phyloP scores from a whole-genome alignment of 2,797 vertebrate genomes.

The Pagetopsis macropterus region DNA sequence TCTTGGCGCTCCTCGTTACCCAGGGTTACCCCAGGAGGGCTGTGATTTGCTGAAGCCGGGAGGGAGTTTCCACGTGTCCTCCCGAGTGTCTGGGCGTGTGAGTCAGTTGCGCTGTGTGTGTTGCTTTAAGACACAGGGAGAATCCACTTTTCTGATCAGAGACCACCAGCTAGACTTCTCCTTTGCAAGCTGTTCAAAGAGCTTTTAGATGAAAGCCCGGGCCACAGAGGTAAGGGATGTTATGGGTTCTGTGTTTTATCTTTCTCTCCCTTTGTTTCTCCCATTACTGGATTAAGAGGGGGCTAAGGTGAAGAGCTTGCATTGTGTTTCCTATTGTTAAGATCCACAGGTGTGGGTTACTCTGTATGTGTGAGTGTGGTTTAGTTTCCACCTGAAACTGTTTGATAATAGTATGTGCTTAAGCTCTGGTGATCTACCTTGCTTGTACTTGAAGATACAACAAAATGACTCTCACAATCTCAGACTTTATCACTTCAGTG shows the following conservation, averaged over 20 bases:
- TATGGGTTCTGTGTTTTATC: constrained; percentile 68
- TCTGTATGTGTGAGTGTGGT: constrained; percentile 37
- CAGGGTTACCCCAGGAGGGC: constrained; percentile 69
- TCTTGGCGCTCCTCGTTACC: constrained; percentile 60
- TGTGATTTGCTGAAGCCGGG: constrained; percentile 74
- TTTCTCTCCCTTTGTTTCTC: constrained; percentile 65
- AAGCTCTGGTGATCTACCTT: constrained; percentile 9
- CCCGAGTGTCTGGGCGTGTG: constrained; percentile 65
- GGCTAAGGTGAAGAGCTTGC: constrained; percentile 42
- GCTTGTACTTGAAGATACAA: constrained; percentile 1
- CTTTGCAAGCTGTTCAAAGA: constrained; percentile 80
- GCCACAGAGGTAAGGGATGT: constrained; percentile 79
- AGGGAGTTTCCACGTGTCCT: constrained; percentile 84
- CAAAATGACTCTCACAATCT: constrained; percentile 34
- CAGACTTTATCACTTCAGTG: constrained; percentile 25
- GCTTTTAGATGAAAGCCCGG: constrained; percentile 81
- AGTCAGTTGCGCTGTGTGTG: constrained; percentile 67
- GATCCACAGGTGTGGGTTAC: constrained; percentile 69
- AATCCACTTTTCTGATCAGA: constrained; percentile 78
- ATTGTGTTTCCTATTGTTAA: constrained; percentile 52
- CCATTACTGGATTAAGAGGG: constrained; percentile 61
- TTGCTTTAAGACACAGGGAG: constrained; percentile 77
- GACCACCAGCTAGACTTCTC: constrained; percentile 69
- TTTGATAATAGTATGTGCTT: neutral
- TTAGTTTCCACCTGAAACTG: constrained; percentile 35